Base-by-base conservation (phyloP, 2,888 invertebrate species). In the Drosophila anceps region DNA sequence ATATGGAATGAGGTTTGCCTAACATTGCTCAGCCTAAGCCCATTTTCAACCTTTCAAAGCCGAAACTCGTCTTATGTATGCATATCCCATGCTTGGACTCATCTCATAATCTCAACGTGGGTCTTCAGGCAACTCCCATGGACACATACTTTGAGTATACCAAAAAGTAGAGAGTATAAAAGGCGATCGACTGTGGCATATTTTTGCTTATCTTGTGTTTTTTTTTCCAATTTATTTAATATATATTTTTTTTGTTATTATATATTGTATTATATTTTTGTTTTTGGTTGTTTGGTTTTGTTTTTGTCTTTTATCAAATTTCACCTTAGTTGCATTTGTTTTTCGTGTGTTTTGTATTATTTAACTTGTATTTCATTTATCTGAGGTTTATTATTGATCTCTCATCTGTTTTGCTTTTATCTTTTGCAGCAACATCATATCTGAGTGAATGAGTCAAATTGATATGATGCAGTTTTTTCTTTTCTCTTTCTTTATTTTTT, bases 321-420 rank as follows among this genome's bases (percentile, higher is more conserved):
- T 88, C 89, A 88, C 90, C 90, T 84, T 89, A 72, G 75, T 87
- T 84, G 87, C 81, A 67, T 63, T 80, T 85, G 62, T 57, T 71
- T 70, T 68, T 58, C 37, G 57, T 37, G 44, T 24, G 37, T 48
- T 68, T 67, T 24, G 13, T 63, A 44, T 50, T 54, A 59, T 15
- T 15, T 31, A 31, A 27, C 18, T 31, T 39, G 24, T 24, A 24
- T 43, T 44, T 18, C 50, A 27, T 51, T 50, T 58, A 53, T 31
- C 10, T 51, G 51, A 51, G 12, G 31, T 31, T 54, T 68, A 15
- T 57, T 61, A 15, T 43, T 66, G 51, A 29, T 62, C 44, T 64
- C 57, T 58, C 43, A 13, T 51, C 9, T 68, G 27, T 46, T 46
- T 59, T 63, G 31, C 15, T 46, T 63, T 62, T 39, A 18, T 24